Evolutionary conservation across 2,888 invertebrate genomes (phyloP).

Genomic region (Eupithecia abbreviata): DNA sequence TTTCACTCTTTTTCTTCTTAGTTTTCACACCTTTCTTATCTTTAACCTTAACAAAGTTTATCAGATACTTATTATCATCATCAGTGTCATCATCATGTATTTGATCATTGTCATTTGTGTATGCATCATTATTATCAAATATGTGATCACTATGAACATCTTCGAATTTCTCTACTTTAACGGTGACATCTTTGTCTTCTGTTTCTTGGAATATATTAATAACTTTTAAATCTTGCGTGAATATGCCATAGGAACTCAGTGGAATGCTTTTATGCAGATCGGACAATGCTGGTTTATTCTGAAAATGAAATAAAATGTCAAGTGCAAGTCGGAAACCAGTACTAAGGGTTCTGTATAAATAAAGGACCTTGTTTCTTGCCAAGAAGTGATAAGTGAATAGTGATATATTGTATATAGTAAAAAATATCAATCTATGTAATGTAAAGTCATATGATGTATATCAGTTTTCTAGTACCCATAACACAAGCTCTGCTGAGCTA

Average conservation of each 20-base stretch:
- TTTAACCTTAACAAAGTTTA: not conserved
- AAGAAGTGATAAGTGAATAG: too few species aligned
- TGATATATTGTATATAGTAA: not conserved
- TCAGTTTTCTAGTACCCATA: too few species aligned
- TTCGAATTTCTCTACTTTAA: slow-evolving; percentile 9
- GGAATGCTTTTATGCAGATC: not conserved
- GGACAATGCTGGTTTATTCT: not conserved
- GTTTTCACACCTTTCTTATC: not conserved
- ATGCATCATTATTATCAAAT: not conserved
- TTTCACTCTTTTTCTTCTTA: not conserved
- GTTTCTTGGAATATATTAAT: not conserved
- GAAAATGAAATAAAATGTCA: not conserved
- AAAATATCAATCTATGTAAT: too few species aligned
- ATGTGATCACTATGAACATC: not conserved
- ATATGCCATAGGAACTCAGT: not conserved
- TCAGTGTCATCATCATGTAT: not conserved
- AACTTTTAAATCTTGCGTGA: not conserved
- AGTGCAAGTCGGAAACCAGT: too few species aligned
- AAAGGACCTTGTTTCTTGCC: too few species aligned
- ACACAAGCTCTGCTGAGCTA: too few species aligned
- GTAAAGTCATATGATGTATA: too few species aligned
- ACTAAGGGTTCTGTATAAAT: too few species aligned
- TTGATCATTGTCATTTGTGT: not conserved
- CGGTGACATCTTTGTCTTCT: not conserved
- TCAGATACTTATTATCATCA: slow-evolving; percentile 8